Evolutionary conservation across 2,113 vertebrate genomes (phyloP).

Genomic region (Carassius carassius): DNA sequence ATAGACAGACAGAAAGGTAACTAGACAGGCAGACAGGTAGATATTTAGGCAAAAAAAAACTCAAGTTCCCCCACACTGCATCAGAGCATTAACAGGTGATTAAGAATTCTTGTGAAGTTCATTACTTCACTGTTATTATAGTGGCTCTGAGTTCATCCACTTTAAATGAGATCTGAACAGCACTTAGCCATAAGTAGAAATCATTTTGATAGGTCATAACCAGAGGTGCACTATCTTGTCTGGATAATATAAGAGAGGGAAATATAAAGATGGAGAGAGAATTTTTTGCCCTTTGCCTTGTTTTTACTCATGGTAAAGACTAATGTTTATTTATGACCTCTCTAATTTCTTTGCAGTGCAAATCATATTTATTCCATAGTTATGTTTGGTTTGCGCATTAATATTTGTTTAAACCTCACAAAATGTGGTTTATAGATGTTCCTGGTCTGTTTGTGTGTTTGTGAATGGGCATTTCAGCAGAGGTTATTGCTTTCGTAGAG

Average conservation of each 20-base stretch:
- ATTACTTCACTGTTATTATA: slow-evolving; percentile 7
- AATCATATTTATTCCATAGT: background rate
- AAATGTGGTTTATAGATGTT: slow-evolving; percentile 18
- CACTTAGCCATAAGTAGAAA: slow-evolving; percentile 16
- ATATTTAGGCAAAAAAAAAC: too few relatives aligned
- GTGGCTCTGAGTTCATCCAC: slow-evolving; percentile 3
- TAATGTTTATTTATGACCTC: background rate
- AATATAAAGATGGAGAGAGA: background rate
- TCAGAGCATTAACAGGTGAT: background rate
- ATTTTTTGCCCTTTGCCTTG: background rate
- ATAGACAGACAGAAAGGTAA: too few relatives aligned
- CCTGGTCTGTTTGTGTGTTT: slow-evolving; percentile 30
- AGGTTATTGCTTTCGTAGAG: slow-evolving; percentile 2
- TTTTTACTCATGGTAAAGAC: background rate
- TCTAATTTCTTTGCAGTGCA: slow-evolving; percentile 20
- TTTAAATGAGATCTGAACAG: slow-evolving; percentile 16
- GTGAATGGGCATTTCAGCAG: slow-evolving; percentile 15
- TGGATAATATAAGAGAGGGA: background rate
- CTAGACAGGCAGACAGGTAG: too few relatives aligned
- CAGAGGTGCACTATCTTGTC: background rate
- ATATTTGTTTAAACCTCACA: background rate
- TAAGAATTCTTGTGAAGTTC: slow-evolving; percentile 20
- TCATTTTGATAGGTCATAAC: slow-evolving; percentile 36
- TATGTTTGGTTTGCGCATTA: background rate
- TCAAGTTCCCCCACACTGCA: background rate